Base-by-base conservation (phyloP, 2,888 invertebrate genomes). In the Harpagoxenus sublaevis region DNA sequence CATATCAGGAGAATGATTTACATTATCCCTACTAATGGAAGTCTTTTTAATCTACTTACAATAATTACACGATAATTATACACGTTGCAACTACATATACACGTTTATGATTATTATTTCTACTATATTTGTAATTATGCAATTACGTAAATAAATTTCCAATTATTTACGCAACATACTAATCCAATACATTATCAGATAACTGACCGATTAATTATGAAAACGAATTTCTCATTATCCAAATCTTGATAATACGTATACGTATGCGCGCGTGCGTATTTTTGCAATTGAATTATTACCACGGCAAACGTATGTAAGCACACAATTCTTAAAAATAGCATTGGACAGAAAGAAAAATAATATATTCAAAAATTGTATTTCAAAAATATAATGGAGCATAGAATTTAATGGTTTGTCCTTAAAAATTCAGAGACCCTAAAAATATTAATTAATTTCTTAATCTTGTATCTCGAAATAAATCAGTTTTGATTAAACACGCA, bases 171-270 rank as follows among this genome's bases (percentile, higher is more conserved):
- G 68, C 65, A 63, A 75, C 48, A 23, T 48, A 48, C 35, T 66
- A 68, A 78, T 53, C 68, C 78, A 55, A 42, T 77, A 77, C 23
- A 28, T 74, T 78, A 78, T 78, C 53, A 68, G 68, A 55, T 68
- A 53, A 68, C 51, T 78, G 39, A 68, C 3, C n/a, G 31, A 55
- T 45, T 78, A 78, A 78, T 78, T 68, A 68, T 55, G 68, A 68
- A 68, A 78, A 78, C 35, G 9, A 31, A 68, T 68, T 68, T 78
- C 77, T 55, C 39, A 78, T 78, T 68, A 78, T 78, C 53, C 53
- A 68, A 78, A 78, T 55, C 42, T n/a, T 42, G 39, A 77, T 78
- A 68, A 68, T 12, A 68, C 28, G 18, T 18, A 28, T 18, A 28
- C 18, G 15, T 45, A 4, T 9, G 62, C 1, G 5, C 5, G 28